Conservation (phyloP, 2,888 invertebrate species). For the Eulithis prunata region DNA sequence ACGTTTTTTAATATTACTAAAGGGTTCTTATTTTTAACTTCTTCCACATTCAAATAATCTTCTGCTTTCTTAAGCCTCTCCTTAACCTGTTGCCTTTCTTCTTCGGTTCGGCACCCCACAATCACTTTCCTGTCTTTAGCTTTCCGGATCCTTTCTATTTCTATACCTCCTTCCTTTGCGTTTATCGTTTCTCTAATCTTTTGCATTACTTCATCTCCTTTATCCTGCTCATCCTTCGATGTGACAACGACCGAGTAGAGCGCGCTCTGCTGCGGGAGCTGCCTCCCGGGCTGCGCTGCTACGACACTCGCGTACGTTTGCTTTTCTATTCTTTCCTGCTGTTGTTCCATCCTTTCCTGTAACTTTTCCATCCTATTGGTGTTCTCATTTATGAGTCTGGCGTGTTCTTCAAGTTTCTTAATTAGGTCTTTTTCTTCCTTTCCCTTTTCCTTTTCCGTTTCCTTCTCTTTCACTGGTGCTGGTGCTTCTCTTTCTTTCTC, state of each 20-base stretch:
- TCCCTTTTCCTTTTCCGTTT: no score
- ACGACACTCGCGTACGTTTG: not conserved
- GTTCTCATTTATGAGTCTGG: no score
- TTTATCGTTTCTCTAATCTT: not conserved
- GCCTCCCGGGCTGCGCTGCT: not conserved
- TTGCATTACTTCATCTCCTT: not conserved
- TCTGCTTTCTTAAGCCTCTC: not conserved
- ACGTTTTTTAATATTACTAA: no score
- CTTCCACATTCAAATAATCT: not conserved
- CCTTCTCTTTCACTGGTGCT: no score
- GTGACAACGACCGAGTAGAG: not conserved
- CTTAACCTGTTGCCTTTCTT: not conserved
- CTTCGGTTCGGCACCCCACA: not conserved
- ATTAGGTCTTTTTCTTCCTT: no score
- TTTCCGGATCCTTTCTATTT: not conserved
- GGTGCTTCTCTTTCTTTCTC: no score
- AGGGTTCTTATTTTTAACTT: not conserved
- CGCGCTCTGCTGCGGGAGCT: not conserved
- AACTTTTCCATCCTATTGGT: no score
- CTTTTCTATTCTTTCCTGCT: not conserved
- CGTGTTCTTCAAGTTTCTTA: no score
- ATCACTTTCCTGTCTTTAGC: slow-evolving; percentile 9
- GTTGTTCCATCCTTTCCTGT: no score
- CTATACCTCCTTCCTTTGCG: not conserved
- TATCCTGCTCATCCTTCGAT: not conserved